Evolutionary conservation across 2,888 invertebrate genomes (phyloP), one percentile per base, ranked within the genome.

Genomic region (Emesis russula): DNA sequence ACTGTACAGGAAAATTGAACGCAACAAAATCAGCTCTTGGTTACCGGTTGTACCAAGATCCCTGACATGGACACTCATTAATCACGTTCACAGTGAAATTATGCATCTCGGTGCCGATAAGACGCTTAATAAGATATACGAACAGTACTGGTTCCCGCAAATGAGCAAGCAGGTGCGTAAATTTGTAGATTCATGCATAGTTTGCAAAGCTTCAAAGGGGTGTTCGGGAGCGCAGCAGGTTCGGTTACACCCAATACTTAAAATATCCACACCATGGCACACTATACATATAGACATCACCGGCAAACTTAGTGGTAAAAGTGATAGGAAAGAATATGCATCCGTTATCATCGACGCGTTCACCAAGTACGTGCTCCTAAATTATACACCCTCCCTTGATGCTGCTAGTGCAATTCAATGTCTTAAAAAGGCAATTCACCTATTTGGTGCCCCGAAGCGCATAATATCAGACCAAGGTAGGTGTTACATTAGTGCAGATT

Each of bases 261-360:
- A 89, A 81, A 15, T 68, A 2, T 15, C 85, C 1, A 38, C 82
- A 3, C 91, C 95, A 0, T 95, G 94, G 95, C 94, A 96, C 25
- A 95, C 95, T 0, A 71, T 96, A 3, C 95, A 95, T 53, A 86
- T 95, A 3, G 95, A 96, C 36, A 18, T 94, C 1, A 91, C 92
- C 0, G 96, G 95, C 0, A 95, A 95, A 41, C 82, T 96, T 0
- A 95, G 94, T 33, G 95, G 94, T 0, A 96, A 95, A 38, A 95
- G 93, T 36, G 92, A 95, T 11, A 48, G 80, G 2, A 95, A 95
- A 58, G 94, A n/a, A 58, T 58, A 58, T n/a, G 58, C 58, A n/a
- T 58, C 58, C 58, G 58, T 58, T 3, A 58, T 58, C 0, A 94
- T 95, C 0, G 95, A 96, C 33, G 87, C 82, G 0, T 96, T 95